Conservation (phyloP, 2,888 invertebrate genomes). For the Harmothoe impar region DNA sequence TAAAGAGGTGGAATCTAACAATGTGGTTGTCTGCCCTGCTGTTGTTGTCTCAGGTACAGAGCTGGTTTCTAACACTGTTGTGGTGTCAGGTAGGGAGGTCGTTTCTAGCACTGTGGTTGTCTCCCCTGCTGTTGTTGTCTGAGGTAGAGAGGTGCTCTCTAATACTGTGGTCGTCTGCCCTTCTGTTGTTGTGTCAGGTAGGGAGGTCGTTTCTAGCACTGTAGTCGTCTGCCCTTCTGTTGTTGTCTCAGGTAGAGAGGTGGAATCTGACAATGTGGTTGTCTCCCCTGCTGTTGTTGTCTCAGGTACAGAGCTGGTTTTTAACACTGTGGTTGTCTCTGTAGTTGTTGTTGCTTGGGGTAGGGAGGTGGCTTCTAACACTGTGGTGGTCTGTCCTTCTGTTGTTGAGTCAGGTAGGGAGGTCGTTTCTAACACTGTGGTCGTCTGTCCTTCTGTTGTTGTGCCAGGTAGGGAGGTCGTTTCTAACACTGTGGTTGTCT, state of each 20-base stretch:
- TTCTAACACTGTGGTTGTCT: background rate
- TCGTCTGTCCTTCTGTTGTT: background rate
- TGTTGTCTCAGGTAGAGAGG: background rate
- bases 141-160: background rate
- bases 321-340: background rate
- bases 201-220: background rate
- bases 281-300: background rate
- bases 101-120: background rate
- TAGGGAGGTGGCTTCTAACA: background rate
- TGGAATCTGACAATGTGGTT: background rate
- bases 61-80: background rate
- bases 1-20: background rate
- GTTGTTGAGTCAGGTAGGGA: background rate
- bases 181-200: background rate
- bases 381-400: background rate
- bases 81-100: background rate
- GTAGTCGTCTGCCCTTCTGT: background rate
- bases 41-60: background rate
- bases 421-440: background rate
- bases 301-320: background rate
- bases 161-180: background rate
- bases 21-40: background rate
- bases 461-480: background rate
- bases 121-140: background rate
- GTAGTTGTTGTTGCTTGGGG: background rate